Evolutionary conservation across 2,888 invertebrate species (phyloP), one percentile per base, ranked within the genome.

Genomic region (Tinea semifulvella): DNA sequence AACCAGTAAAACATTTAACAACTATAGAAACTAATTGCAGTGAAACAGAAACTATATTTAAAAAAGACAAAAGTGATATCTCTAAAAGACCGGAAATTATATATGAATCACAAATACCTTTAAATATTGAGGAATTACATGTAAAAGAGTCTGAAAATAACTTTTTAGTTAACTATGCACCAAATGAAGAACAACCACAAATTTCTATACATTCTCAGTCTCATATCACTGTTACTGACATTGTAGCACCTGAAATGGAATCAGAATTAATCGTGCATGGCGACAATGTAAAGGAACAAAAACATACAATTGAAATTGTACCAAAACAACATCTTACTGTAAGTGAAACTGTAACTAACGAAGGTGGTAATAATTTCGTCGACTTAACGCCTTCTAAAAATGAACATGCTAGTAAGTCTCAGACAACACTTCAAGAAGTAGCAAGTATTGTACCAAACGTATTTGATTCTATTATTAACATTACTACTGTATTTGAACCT

Each of bases 1-100:
- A 57, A 53, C 47, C 76, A 20, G 66, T 79, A 44, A 83, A 84
- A 57, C 77, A 86, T 56, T 51, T 88, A 27, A 73, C 83, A 46
- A 61, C 87, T 8, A 76, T 69, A 10, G 84, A 87, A 61, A 61
- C 68, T 20, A 61, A 80, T 52, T 56, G 67, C 42, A 71, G 62
- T 22, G 85, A 85, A 49, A 76, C 70, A 50, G 84, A 84, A 68
- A 50, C 54, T 3, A 19, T 45, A 2, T 49, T 64, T 11, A 52
- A 59, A 17, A 45, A 45, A 25, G 54, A 47, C 45, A 47, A 46
- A 46, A 44, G 47, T 28, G 49, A 51, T 25, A 39, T 48, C 20
- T 48, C 48, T n/a, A 58, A 54, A 36, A 48, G 54, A 46, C 49
- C 54, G 35, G 53, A 59, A 43, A 47, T 60, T 47, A 50, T 50